A percentile compares a stretch with the other conserved stretches of the same genome.
phyloP scores from a whole-genome alignment of 2,888 invertebrate species.

The Augochlorella aurata region DNA sequence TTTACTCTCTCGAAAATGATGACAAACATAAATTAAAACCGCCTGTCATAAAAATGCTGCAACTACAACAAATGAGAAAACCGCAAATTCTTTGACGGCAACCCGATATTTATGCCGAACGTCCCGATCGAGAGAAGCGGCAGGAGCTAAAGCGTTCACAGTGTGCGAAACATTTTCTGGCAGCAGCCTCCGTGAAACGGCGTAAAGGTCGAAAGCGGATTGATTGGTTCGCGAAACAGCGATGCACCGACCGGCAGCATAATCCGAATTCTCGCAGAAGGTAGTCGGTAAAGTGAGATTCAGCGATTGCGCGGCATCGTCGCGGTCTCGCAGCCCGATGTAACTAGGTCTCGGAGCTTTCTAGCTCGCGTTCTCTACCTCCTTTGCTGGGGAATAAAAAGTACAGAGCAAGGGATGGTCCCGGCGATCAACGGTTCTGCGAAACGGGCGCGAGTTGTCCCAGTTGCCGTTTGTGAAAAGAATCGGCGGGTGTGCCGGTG shows the following conservation, averaged over 20 bases:
- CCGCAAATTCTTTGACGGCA: no score
- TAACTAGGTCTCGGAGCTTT: constrained; percentile 4
- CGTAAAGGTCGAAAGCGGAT: not conserved
- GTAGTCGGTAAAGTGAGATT: not conserved
- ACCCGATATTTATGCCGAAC: no score
- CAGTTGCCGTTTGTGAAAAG: constrained; percentile 20
- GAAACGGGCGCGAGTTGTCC: constrained; percentile 6
- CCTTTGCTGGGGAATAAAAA: not conserved
- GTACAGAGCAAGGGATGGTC: not conserved
- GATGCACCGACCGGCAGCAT: not conserved
- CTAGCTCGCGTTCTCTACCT: not conserved
- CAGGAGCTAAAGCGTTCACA: no score
- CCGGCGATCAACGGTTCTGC: constrained; percentile 15
- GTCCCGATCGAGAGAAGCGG: no score
- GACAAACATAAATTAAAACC: no score
- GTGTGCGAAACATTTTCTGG: no score
- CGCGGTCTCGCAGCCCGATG: not conserved
- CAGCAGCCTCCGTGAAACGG: no score
- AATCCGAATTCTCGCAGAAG: not conserved
- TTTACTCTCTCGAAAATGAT: no score
- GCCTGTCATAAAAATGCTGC: no score
- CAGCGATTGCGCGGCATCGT: not conserved
- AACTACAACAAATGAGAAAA: no score
- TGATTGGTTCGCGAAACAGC: not conserved
- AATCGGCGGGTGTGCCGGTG: not conserved